These are phyloP conservation scores for Sminthurinus aureus DNA, from an alignment of 2,888 invertebrate species.

Conservation along the genomic window DNA sequence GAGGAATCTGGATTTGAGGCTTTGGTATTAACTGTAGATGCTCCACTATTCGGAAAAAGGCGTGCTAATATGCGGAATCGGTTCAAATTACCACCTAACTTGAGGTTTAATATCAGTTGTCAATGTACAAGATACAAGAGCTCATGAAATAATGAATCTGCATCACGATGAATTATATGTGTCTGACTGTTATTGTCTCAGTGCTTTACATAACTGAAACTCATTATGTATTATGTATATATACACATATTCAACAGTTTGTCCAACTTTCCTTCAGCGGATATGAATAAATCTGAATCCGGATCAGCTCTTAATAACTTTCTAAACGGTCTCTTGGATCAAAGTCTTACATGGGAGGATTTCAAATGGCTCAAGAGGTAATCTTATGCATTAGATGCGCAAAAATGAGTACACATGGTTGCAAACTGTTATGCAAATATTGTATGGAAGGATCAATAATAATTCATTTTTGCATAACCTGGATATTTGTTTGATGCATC, in stretches of 20 bases:
- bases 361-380: constrained; percentile 82
- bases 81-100: constrained; percentile 80
- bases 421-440: neutral
- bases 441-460: neutral
- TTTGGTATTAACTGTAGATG: constrained; percentile 86
- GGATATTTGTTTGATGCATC: neutral
- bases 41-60: constrained; percentile 84
- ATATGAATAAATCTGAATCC: constrained; percentile 65
- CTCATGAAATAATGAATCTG: neutral
- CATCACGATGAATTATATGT: neutral
- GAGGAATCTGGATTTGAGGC: constrained; percentile 87
- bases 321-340: constrained; percentile 78
- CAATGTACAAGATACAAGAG: neutral
- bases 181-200: neutral
- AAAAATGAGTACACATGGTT: no score
- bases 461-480: neutral
- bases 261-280: constrained; percentile 75
- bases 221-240: neutral
- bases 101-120: constrained; percentile 68
- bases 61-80: constrained; percentile 83
- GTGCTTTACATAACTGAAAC: constrained; percentile 60
- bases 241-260: constrained; percentile 66
- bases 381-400: neutral
- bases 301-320: constrained; percentile 83
- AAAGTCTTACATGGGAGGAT: constrained; percentile 85